phyloP scores from a whole-genome alignment of 2,113 vertebrate species.

The Uria aalge region DNA sequence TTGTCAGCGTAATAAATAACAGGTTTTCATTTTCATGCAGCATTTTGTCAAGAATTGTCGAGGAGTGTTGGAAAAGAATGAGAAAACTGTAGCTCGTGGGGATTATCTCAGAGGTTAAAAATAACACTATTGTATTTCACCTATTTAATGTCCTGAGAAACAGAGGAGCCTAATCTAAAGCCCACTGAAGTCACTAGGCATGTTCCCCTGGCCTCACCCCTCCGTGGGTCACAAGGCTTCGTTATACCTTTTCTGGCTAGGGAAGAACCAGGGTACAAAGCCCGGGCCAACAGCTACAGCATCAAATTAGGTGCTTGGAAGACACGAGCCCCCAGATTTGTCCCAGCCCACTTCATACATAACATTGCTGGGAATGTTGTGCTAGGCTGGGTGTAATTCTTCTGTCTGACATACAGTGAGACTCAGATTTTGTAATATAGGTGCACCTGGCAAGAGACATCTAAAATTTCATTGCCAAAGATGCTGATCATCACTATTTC shows the following conservation, averaged over 20 bases:
- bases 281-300: background rate
- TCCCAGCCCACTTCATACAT: background rate
- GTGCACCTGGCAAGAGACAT: background rate
- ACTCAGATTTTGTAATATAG: background rate
- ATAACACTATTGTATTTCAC: background rate
- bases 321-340: background rate
- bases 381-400: background rate
- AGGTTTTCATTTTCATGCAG: background rate
- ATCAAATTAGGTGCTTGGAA: background rate
- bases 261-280: background rate
- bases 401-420: background rate
- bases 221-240: background rate
- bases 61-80: background rate
- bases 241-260: background rate
- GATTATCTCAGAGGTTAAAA: slow-evolving; percentile 27
- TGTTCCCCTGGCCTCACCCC: background rate
- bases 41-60: background rate
- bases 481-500: background rate
- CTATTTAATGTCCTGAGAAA: background rate
- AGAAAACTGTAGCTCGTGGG: background rate
- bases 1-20: background rate
- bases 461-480: background rate
- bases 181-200: background rate
- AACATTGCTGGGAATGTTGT: background rate
- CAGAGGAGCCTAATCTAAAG: background rate